These are phyloP conservation scores for Protobothrops mucrosquamatus DNA, from an alignment of 2,113 vertebrate genomes.

Conservation along the genomic window DNA sequence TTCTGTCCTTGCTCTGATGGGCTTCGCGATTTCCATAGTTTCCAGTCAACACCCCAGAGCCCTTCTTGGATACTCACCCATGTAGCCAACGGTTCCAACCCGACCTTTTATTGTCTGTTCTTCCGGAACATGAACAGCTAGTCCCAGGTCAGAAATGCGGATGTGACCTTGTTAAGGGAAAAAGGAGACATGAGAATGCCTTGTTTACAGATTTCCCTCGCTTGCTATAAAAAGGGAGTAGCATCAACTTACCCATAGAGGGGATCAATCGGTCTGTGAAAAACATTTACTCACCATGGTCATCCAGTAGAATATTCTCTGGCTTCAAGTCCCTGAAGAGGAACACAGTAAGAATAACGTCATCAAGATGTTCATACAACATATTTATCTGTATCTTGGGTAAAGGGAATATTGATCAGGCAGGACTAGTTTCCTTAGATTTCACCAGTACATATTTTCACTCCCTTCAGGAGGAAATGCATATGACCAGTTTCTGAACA, in stretches of 20 bases:
- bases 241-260: background rate
- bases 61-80: conserved; percentile 79
- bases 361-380: background rate
- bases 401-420: background rate
- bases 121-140: conserved; percentile 90
- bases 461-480: background rate
- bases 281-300: conserved; percentile 82
- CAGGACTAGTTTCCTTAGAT: background rate
- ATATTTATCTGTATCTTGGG: background rate
- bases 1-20: background rate
- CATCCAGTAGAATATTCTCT: conserved; percentile 95
- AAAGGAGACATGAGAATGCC: background rate
- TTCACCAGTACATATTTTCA: background rate
- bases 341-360: background rate
- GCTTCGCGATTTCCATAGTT: background rate
- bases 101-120: conserved; percentile 93
- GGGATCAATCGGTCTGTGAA: background rate
- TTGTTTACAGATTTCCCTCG: conserved; percentile 17
- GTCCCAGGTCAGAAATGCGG: conserved; percentile 93
- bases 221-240: background rate
- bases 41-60: background rate
- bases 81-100: conserved; percentile 98
- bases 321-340: conserved; percentile 88
- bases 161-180: conserved; percentile 82
- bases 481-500: conserved; percentile 27